These are phyloP conservation scores for Penelope pileata DNA, from an alignment of 2,113 vertebrate genomes.

Conservation along the genomic window DNA sequence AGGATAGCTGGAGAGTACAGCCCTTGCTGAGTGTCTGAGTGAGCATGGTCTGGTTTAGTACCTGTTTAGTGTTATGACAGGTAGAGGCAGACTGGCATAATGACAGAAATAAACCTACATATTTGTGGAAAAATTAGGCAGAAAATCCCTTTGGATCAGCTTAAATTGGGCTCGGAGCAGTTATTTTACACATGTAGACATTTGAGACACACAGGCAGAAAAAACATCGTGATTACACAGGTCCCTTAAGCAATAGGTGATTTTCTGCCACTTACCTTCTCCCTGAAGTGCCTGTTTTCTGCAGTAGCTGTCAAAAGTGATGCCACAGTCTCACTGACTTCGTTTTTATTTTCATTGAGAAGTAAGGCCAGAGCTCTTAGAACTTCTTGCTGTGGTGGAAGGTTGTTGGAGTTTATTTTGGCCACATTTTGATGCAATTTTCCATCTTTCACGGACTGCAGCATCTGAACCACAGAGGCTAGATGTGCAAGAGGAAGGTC, in stretches of 20 bases:
- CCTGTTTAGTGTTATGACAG: not conserved
- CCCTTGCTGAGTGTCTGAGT: not conserved
- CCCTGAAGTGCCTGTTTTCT: slow-evolving; percentile 83
- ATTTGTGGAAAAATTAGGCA: not conserved
- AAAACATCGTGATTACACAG: not conserved
- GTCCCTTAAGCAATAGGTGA: rapidly evolving
- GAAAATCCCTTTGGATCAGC: not conserved
- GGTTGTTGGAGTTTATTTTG: slow-evolving; percentile 76
- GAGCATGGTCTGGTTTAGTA: not conserved
- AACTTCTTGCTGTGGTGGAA: slow-evolving; percentile 82
- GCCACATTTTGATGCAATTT: slow-evolving; percentile 77
- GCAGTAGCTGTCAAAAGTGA: slow-evolving; percentile 83
- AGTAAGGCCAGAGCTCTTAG: slow-evolving; percentile 86
- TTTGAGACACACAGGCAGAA: not conserved
- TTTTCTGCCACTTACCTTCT: slow-evolving; percentile 82
- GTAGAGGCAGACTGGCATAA: not conserved
- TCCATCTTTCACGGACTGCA: slow-evolving; percentile 78
- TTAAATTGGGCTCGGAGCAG: not conserved
- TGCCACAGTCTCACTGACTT: slow-evolving; percentile 81
- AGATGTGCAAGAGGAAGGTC: not conserved
- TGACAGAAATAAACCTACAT: not conserved
- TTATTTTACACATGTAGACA: not conserved
- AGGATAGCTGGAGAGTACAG: not conserved
- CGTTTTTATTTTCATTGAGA: slow-evolving; percentile 81
- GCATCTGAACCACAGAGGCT: slow-evolving; percentile 83